phyloP scores from a whole-genome alignment of 1,140 invertebrate genomes.

The Hirudo medicinalis region DNA sequence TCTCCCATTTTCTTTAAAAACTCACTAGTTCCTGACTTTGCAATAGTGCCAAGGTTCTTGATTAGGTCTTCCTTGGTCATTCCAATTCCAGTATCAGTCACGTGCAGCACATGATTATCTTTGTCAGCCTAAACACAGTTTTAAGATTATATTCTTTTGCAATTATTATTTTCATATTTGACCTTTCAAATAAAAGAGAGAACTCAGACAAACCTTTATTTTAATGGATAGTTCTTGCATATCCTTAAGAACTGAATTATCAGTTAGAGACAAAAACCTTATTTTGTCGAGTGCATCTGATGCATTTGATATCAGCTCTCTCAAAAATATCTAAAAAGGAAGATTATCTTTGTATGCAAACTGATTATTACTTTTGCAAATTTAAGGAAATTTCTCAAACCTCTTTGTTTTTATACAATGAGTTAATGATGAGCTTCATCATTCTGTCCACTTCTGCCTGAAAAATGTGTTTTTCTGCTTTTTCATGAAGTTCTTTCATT shows the following conservation, averaged over 20 bases:
- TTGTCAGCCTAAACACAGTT: constrained; percentile 53
- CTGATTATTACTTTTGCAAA: background rate
- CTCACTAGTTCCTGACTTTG: constrained; percentile 96
- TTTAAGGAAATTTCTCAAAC: constrained; percentile 37
- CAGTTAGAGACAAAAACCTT: constrained; percentile 74
- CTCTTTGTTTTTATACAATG: constrained; percentile 93
- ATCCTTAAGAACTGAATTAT: constrained; percentile 58
- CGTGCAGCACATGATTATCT: constrained; percentile 81
- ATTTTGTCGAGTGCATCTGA: constrained; percentile 44
- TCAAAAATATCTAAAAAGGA: constrained; percentile 68
- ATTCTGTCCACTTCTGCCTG: constrained; percentile 91
- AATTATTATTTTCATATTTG: constrained; percentile 16
- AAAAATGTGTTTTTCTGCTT: constrained; percentile 82
- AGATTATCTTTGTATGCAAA: background rate
- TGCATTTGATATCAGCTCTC: constrained; percentile 87
- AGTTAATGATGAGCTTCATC: constrained; percentile 99
- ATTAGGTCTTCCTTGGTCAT: constrained; percentile 92
- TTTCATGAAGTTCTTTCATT: constrained; percentile 75
- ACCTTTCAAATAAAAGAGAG: constrained; percentile 14
- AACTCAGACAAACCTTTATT: constrained; percentile 56
- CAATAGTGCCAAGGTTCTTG: constrained; percentile 94
- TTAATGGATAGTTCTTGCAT: constrained; percentile 74
- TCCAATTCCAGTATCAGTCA: constrained; percentile 91
- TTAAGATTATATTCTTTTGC: background rate
- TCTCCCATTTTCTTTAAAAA: constrained; percentile 89